Base-by-base conservation (phyloP, 1,140 invertebrate genomes). In the Anastatus disparis region DNA sequence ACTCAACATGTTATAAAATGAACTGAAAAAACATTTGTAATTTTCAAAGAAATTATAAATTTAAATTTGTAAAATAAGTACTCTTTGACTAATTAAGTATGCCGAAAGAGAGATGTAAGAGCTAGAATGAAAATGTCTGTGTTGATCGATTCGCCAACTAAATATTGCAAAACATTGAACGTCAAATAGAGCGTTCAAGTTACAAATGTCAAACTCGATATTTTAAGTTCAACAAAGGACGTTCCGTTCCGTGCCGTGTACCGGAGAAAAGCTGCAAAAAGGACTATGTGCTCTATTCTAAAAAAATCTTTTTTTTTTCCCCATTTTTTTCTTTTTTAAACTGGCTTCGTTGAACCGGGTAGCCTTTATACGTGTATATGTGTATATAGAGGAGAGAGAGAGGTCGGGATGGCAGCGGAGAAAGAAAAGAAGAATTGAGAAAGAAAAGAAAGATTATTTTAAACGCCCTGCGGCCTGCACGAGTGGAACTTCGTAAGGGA, bases 401-500 rank as follows among this genome's bases (percentile, higher is more conserved):
- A 35, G 35, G 13, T 6, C 22, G 15, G 27, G n/a, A 53, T 20
- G 40, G 9, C 52, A 22, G 44, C 22, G 24, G 44, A 26, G 26
- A 56, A 70, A 4, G 27, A 20, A 63, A 29, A 29, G 58, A 53
- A 62, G 44, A 62, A 72, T 52, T 46, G 26, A 22, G 55, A 48
- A 59, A 20, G 38, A 15, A 38, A 53, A 20, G 56, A 59, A 50
- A 61, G 26, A 66, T 66, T 67, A 70, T 70, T 70, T 70, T 53
- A 63, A 63, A 55, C 58, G 68, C 58, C 48, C 68, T 29, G 50
- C 52, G 68, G 68, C 35, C 15, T 10, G 31, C 44, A 15, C 73
- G 62, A 66, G 61, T 29, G 29, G 65, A 46, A 64, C 65, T 69
- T 62, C 52, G 62, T 73, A 75, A 75, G 73, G 73, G 73, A 74